Evolutionary conservation across 2,797 vertebrate genomes (phyloP).

Genomic region (Platalea minor): DNA sequence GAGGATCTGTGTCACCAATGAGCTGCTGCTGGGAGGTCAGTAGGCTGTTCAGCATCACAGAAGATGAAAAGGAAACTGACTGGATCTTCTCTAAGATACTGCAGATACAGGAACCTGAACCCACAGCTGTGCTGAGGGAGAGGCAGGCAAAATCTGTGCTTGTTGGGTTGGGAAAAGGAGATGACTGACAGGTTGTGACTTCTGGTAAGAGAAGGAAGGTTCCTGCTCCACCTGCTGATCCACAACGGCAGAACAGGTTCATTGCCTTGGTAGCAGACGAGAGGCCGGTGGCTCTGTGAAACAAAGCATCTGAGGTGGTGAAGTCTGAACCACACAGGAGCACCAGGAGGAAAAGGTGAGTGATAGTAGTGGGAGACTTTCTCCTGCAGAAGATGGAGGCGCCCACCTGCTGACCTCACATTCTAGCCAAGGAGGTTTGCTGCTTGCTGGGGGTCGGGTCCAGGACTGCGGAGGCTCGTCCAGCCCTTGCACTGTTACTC

Average conservation of each 20-base stretch:
- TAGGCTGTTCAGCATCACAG: not conserved
- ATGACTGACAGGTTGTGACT: not conserved
- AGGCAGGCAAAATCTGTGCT: not conserved
- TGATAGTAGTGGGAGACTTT: not conserved
- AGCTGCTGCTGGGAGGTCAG: not conserved
- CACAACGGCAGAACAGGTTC: not conserved
- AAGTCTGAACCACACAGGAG: not conserved
- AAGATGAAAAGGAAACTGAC: not conserved
- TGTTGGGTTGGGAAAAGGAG: not conserved
- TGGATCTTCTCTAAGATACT: not conserved
- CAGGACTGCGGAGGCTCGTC: not conserved
- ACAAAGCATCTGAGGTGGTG: not conserved
- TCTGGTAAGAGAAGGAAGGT: not conserved
- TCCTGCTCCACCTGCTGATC: not conserved
- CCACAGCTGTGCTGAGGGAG: accelerated
- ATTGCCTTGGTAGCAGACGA: not conserved
- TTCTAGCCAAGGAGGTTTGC: not conserved
- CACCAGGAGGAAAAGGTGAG: not conserved
- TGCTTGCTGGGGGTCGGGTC: not conserved
- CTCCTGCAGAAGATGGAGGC: not conserved
- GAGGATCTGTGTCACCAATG: not conserved
- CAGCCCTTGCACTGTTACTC: not conserved
- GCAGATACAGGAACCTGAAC: not conserved
- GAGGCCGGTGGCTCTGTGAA: not conserved
- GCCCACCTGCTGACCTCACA: not conserved